Conservation (phyloP, 2,888 invertebrate genomes). For the Epistrophe eligans region DNA sequence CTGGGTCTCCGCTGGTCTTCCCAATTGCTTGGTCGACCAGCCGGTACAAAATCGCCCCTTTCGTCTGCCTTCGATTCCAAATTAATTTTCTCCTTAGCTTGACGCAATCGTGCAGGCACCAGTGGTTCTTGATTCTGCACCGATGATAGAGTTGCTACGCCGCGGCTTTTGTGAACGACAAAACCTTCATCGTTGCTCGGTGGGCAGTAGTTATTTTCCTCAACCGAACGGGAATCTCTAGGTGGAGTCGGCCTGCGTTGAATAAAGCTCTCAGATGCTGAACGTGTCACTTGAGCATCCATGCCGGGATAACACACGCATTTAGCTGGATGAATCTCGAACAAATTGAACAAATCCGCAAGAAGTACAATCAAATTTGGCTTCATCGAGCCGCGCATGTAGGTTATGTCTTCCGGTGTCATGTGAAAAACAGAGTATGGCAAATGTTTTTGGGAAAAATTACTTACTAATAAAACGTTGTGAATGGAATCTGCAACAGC, state of each 20-base stretch:
- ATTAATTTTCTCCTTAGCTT: slow-evolving; percentile 87
- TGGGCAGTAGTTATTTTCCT: slow-evolving; percentile 78
- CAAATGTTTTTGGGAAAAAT: slow-evolving; percentile 93
- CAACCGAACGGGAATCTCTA: slow-evolving; percentile 80
- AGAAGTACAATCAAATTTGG: slow-evolving; percentile 95
- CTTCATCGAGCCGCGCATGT: slow-evolving; percentile 96
- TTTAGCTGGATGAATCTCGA: slow-evolving; percentile 96
- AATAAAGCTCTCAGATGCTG: slow-evolving; percentile 77
- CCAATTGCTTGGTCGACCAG: slow-evolving; percentile 94
- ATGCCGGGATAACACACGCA: slow-evolving; percentile 93
- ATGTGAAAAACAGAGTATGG: slow-evolving; percentile 96
- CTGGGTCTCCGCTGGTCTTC: slow-evolving; percentile 89
- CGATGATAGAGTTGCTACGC: slow-evolving; percentile 91
- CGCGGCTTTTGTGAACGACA: slow-evolving; percentile 92
- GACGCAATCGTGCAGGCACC: slow-evolving; percentile 86
- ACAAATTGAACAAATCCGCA: slow-evolving; percentile 96
- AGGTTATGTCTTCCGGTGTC: slow-evolving; percentile 97
- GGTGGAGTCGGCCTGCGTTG: slow-evolving; percentile 81
- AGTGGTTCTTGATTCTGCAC: slow-evolving; percentile 85
- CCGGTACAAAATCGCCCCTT: slow-evolving; percentile 87
- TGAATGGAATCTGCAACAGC: slow-evolving; percentile 91
- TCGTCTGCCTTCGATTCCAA: slow-evolving; percentile 89
- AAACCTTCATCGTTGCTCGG: slow-evolving; percentile 85
- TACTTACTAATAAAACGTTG: slow-evolving; percentile 94
- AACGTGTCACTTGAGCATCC: slow-evolving; percentile 84